These are phyloP conservation scores for Tetheella fluctuosa DNA, from an alignment of 2,888 invertebrate genomes.

Conservation along the genomic window DNA sequence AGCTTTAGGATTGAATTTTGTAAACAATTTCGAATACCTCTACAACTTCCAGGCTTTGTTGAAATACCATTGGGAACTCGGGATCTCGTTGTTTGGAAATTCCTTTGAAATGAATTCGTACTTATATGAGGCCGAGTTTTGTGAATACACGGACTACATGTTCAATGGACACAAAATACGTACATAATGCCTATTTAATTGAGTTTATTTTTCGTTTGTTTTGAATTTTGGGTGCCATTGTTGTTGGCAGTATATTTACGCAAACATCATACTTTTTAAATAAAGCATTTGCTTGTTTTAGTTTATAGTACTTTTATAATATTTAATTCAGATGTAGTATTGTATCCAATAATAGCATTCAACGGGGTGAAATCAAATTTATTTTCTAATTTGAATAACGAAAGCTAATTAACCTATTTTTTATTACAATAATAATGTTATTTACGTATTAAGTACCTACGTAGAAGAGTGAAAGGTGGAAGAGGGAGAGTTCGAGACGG, in stretches of 20 bases:
- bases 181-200: conserved; percentile 65
- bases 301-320: not conserved
- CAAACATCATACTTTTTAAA: not conserved
- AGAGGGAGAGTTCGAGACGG: not conserved
- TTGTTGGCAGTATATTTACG: not conserved
- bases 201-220: conserved; percentile 56
- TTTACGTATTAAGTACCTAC: not conserved
- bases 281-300: not conserved
- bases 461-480: not conserved
- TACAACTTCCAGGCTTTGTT: conserved; percentile 82
- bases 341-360: not conserved
- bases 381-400: not conserved
- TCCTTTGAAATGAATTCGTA: conserved; percentile 80
- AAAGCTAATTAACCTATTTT: not conserved
- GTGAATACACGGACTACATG: conserved; percentile 63
- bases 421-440: not conserved
- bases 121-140: conserved; percentile 74
- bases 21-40: conserved; percentile 84
- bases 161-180: conserved; percentile 57
- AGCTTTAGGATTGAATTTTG: conserved; percentile 84
- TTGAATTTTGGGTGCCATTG: conserved; percentile 31
- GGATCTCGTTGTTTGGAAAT: conserved; percentile 78
- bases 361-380: not conserved
- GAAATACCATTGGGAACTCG: conserved; percentile 80
- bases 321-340: not conserved